phyloP scores from a whole-genome alignment of 2,888 invertebrate genomes.

The Seira sanloemensis region DNA sequence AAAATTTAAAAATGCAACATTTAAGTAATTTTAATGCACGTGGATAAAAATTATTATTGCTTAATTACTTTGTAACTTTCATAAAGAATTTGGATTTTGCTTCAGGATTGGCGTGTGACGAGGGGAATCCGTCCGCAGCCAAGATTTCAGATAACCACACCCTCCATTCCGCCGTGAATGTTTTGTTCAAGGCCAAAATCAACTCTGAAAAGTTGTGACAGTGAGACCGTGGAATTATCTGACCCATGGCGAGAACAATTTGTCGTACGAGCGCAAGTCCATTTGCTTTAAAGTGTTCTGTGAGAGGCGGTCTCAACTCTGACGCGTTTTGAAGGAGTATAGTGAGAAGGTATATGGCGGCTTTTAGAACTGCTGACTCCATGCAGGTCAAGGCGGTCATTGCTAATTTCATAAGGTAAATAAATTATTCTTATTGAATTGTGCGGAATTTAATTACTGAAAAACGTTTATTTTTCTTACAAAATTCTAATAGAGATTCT shows the following conservation, averaged over 20 bases:
- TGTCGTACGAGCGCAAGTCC: constrained; percentile 66
- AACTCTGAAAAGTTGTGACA: constrained; percentile 72
- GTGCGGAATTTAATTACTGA: background rate
- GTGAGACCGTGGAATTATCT: constrained; percentile 66
- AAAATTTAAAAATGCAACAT: background rate
- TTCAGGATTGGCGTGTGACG: constrained; percentile 63
- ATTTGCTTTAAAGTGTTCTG: constrained; percentile 66
- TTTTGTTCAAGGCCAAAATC: constrained; percentile 64
- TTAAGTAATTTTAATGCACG: background rate
- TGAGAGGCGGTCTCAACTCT: constrained; percentile 52
- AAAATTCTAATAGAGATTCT: constrained; percentile 63
- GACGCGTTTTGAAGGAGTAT: constrained; percentile 62
- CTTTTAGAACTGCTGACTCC: constrained; percentile 68
- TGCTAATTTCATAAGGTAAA: constrained; percentile 49
- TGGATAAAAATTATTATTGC: no score
- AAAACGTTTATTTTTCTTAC: constrained; percentile 48
- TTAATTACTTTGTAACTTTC: constrained; percentile 69
- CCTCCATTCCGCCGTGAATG: constrained; percentile 68
- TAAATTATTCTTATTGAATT: background rate
- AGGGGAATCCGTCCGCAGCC: constrained; percentile 69
- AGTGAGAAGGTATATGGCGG: constrained; percentile 66
- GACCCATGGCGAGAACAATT: constrained; percentile 69
- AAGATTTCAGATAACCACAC: constrained; percentile 69
- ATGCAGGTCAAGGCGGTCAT: constrained; percentile 64
- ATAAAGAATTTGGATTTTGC: constrained; percentile 68